Evolutionary conservation across 2,113 vertebrate species (phyloP), one percentile per base, ranked within the genome.

Genomic region (Isichthys henryi): DNA sequence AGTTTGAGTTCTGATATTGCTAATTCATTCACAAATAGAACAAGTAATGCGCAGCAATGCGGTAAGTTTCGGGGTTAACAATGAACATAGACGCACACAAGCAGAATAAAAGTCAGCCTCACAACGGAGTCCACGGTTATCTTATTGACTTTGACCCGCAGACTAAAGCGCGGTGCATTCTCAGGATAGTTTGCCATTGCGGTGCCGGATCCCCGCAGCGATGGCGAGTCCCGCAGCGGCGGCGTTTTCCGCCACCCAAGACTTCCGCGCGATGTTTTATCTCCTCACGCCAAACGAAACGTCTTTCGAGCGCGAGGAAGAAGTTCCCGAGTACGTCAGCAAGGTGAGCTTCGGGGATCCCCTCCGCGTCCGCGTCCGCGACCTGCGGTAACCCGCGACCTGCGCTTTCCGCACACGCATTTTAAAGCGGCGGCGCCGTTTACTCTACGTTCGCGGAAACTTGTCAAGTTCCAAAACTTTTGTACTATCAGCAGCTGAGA

Each of bases 321-420:
- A 97, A 46, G 97, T 98, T 13, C 97, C 97, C 2, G 92, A 93
- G 88, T 99, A 98, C 88, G 94, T 98, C 15, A 91, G 96, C n/a
- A 94, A 98, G 98, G 97, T 99, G 93, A 88, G 95, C 1, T 43
- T 83, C 21, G 2, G 49, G 10, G 50, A 56, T 5, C 5, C 13
- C 21, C n/a, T 3, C 53, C 52, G 1, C n/a, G 4, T 31, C 49
- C 19, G n/a, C 27, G 13, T 35, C 45, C 46, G 19, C 19, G 10
- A 27, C 21, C 9, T 6, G 21, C 21, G 8, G 56, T 11, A n/a
- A 58, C 7, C 52, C 5, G 52, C 15, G 4, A 0, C 19, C 52
- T 0, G 52, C 52, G 17, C 5, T 53, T 39, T 2, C 39, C 39
- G 39, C 39, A 39, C 39, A 2, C 39, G 39, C 39, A 39, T 39